phyloP scores from a whole-genome alignment of 2,113 vertebrate genomes.

The Alligator mississippiensis region DNA sequence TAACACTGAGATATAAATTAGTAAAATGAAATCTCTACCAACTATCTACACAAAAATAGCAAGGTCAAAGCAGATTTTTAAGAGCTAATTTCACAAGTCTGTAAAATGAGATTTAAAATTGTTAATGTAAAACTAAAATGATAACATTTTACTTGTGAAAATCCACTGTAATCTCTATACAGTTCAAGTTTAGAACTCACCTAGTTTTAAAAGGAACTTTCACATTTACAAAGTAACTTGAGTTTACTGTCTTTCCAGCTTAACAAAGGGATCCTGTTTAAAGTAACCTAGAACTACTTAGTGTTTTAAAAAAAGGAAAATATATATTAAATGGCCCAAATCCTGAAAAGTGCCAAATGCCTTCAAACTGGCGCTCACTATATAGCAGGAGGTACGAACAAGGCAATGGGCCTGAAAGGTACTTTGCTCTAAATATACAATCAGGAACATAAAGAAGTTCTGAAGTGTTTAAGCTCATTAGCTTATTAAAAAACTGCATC shows the following conservation, averaged over 20 bases:
- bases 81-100: neutral
- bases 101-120: slow-evolving; percentile 57
- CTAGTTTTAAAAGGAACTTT: neutral
- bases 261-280: neutral
- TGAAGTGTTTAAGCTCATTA: neutral
- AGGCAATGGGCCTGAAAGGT: neutral
- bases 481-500: neutral
- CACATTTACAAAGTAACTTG: neutral
- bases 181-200: slow-evolving; percentile 45
- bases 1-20: slow-evolving; percentile 63
- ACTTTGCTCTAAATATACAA: neutral
- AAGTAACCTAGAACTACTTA: neutral
- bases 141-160: slow-evolving; percentile 75
- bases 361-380: neutral
- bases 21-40: slow-evolving; percentile 56
- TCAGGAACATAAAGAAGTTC: neutral
- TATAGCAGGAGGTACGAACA: neutral
- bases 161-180: slow-evolving; percentile 37
- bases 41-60: slow-evolving; percentile 61
- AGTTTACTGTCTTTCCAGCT: neutral
- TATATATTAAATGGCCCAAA: neutral
- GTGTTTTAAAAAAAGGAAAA: neutral
- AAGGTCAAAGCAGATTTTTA: slow-evolving; percentile 37
- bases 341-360: neutral
- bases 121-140: slow-evolving; percentile 43